Base-by-base conservation (phyloP, 2,888 invertebrate species). In the Ecliptopera silaceata region DNA sequence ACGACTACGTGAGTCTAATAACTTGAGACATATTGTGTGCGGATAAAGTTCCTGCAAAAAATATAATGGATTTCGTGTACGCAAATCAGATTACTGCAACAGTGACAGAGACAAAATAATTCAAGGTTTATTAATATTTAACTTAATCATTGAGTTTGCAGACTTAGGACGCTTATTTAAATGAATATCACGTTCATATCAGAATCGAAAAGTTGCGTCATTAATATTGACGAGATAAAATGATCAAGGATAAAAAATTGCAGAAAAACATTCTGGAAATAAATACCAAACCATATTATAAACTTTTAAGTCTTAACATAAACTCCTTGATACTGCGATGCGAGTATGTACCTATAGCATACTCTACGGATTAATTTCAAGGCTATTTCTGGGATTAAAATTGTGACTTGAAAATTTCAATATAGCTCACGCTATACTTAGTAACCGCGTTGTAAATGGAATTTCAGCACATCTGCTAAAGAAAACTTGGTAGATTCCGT, bases 171-270 rank as follows among this genome's bases (percentile, higher is more conserved):
- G 29, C n/a, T 26, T 53, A 64, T 74, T 75, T 65, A 73, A 63
- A 68, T 66, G 72, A 58, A 70, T 54, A 66, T 71, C 80, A 79
- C 79, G 81, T 75, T 63, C 68, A 39, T 67, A 70, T 74, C 74
- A 77, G 71, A 77, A 70, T 74, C 74, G 68, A 73, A 75, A 75
- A 76, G 74, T 67, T 67, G 55, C 57, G 66, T 63, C 71, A 71
- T 79, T 72, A 75, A 78, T 75, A 75, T 71, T 76, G 70, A 72
- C 70, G 61, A 69, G 60, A 69, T 72, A 57, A 70, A 75, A 74
- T 72, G 77, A 76, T 75, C 72, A 75, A 39, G 42, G 52, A 52
- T 3, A 58, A 36, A 15, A 15, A 15, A 2, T 34, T 15, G 36
- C 15, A 36, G 3, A 31, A 31, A 31, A 31, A n/a, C n/a, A 31